Base-by-base conservation (phyloP, 2,797 vertebrate genomes). In the Caiman crocodilus region DNA sequence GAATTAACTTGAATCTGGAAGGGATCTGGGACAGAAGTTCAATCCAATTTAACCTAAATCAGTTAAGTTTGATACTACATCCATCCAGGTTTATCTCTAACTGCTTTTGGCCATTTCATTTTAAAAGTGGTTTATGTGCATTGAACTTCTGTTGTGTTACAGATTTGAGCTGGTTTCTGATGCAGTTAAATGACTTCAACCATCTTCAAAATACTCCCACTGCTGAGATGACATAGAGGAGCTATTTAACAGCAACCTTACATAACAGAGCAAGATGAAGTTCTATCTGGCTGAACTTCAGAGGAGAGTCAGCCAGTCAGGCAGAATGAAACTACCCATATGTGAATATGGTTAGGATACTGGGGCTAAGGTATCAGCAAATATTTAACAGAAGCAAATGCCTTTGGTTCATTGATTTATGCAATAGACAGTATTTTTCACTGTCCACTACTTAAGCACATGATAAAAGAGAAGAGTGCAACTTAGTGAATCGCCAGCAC, bases 401-500 rank as follows among this genome's bases (percentile, higher is more conserved):
- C 15, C n/a, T 63, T 89, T 59, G 84, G 0, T 42, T 92, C 26
- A 64, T 14, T n/a, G 17, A n/a, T 91, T 87, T 89, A 83, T 93
- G 86, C 18, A 83, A 15, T 25, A 82, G 81, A 92, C 75, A 88
- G 87, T 88, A 32, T 13, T 58, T 87, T 85, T 89, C 83, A 90
- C 83, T 50, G 76, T 69, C 91, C 65, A 42, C 5, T 42, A 25
- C 35, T 73, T 21, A 73, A 73, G 69, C 69, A 32, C 0, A 2
- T 79, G 79, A 90, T 74, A 88, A 95, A 96, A 92, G n/a, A 6
- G 71, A 93, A 76, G 73, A 74, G 80, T 11, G 80, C 6, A 80
- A 95, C 60, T 58, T 82, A 94, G 85, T n/a, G 83, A 91, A 87
- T 88, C 79, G 87, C 60, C 85, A 91, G 42, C 56, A 69, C 58